Percentiles rank a stretch among this genome's conserved stretches.
Evolutionary conservation across 2,888 invertebrate genomes (phyloP).

Genomic region (Eupithecia tripunctaria): DNA sequence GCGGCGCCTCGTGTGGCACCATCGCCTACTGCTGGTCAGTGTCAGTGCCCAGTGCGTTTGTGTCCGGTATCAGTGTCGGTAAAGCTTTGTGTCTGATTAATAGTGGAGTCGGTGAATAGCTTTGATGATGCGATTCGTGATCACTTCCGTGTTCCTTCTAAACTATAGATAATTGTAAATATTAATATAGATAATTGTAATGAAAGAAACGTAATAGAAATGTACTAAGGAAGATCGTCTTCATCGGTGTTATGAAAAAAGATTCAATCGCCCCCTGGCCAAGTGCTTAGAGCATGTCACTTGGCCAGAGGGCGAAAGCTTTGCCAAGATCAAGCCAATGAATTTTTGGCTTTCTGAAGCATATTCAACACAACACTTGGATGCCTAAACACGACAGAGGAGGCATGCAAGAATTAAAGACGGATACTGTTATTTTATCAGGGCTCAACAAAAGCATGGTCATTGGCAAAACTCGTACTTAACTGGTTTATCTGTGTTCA

Average conservation of each 20-base stretch:
- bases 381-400: not conserved
- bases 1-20: slow-evolving; percentile 66
- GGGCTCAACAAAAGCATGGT: not conserved
- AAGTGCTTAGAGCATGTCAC: no score
- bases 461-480: not conserved
- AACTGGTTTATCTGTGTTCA: not conserved
- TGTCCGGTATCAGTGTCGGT: slow-evolving; percentile 37
- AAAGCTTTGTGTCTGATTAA: slow-evolving; percentile 37
- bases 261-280: not conserved
- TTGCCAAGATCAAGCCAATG: not conserved
- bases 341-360: not conserved
- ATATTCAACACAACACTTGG: not conserved
- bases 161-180: not conserved
- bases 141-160: not conserved
- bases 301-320: not conserved
- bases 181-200: no score
- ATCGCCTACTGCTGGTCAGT: slow-evolving; percentile 30
- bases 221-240: not conserved
- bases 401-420: not conserved
- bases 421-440: not conserved
- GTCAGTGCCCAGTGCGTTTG: slow-evolving; percentile 26
- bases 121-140: not conserved
- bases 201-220: no score
- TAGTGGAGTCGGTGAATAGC: slow-evolving; percentile 27
- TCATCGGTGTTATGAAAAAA: not conserved